These are phyloP conservation scores for Cartodere bifasciata DNA, from an alignment of 2,888 invertebrate genomes.

Conservation along the genomic window DNA sequence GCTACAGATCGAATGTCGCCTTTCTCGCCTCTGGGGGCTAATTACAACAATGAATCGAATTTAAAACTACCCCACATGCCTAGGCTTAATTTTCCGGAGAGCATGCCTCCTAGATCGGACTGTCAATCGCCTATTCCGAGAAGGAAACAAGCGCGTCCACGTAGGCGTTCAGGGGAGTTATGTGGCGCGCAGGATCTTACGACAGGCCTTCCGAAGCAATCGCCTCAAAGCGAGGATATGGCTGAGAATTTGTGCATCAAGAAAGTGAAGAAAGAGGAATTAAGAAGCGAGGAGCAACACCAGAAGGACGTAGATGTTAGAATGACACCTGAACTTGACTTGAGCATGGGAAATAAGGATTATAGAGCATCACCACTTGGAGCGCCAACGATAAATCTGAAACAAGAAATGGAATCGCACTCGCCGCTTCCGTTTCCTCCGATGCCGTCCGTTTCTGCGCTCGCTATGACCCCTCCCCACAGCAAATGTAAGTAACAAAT, in stretches of 20 bases:
- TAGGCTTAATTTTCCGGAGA: conserved; percentile 34
- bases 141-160: conserved; percentile 74
- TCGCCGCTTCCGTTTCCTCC: conserved; percentile 57
- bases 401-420: conserved; percentile 32
- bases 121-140: conserved; percentile 73
- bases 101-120: conserved; percentile 30
- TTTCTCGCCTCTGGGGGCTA: conserved; percentile 30
- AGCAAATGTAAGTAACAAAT: conserved; percentile 47
- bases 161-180: conserved; percentile 69
- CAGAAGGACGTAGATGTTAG: conserved; percentile 14
- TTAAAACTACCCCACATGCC: conserved; percentile 37
- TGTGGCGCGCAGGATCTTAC: conserved; percentile 49
- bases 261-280: conserved; percentile 31
- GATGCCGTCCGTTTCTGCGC: conserved; percentile 58
- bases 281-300: conserved; percentile 13
- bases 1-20: conserved; percentile 3
- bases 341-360: conserved; percentile 28
- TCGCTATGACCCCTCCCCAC: conserved; percentile 73
- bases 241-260: conserved; percentile 51
- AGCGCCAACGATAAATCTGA: conserved; percentile 34
- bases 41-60: conserved; percentile 35
- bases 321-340: conserved; percentile 30
- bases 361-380: conserved; percentile 36
- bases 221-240: conserved; percentile 27
- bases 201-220: conserved; percentile 27